Evolutionary conservation across 2,113 vertebrate genomes (phyloP), one percentile per base, ranked within the genome.

Genomic region (Mirounga angustirostris): DNA sequence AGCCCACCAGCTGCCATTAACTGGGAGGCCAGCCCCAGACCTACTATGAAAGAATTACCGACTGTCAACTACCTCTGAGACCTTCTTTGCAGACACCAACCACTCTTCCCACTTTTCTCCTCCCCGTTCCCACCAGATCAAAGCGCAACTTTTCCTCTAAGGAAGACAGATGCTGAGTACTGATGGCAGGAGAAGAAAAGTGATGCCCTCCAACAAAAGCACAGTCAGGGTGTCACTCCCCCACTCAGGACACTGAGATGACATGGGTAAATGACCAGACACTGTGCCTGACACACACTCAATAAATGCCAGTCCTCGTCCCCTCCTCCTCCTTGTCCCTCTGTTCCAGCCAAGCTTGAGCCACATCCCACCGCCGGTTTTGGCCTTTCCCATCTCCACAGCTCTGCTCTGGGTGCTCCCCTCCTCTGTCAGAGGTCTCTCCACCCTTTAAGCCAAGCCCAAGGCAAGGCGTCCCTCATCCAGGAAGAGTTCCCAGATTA

Each of bases 1-100:
- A 91, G 88, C 91, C 78, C 0, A 0, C 96, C 97, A 97, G 94
- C 96, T 98, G 97, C 97, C 92, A n/a, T 83, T 36, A 61, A 36
- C 22, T 79, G 54, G 52, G 58, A 95, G 80, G 36, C 46, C 81
- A 58, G n/a, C 69, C 94, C 79, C 88, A 90, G 76, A 56, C 71
- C 89, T 71, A 90, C 21, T 19, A 8, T 30, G 46, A 30, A 79
- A 95, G 58, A 94, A 88, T 83, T 26, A 82, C 94, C 94, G 30
- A 88, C 40, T 22, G 69, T 30, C 40, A 56, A 40, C 73, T 7
- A 54, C 67, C 65, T 90, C 36, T 8, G 24, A 91, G 61, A 87
- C n/a, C 89, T 54, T 82, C 52, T 83, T 73, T 92, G 84, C 11
- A 88, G 90, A 95, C 79, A 43, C 11, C 24, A 24, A 92, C 6